Base-by-base conservation (phyloP, 2,113 vertebrate genomes). In the Boleophthalmus pectinirostris region DNA sequence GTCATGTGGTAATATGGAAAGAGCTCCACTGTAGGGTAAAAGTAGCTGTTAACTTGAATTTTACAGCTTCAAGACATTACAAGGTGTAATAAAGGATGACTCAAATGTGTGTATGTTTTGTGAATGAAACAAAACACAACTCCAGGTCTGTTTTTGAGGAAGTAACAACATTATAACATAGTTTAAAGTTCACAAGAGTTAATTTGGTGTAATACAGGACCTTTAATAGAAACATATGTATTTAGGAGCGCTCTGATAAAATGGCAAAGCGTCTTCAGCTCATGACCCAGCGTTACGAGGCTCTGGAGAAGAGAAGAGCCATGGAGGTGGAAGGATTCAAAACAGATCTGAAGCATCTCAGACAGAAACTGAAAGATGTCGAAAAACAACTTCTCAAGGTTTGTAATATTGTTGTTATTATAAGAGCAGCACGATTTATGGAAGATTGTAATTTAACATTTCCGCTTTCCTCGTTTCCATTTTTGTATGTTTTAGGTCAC, bases 241-340 rank as follows among this genome's bases (percentile, higher is more conserved):
- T 85, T 13, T 69, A 99, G 98, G 95, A 97, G 2, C 96, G 95
- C 61, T 95, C 95, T 0, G 93, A 93, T 56, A 99, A 97, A 90
- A 95, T 97, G 90, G 94, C 94, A 25, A 96, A 92, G 68, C 95
- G 96, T 47, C 93, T 99, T 25, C 95, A 97, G 78, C 56, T 96
- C 66, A 92, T 97, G 95, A 98, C 95, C 5, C 94, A 92, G 81
- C 94, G 96, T 13, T 99, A 96, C 0, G 95, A 98, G 74, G 93
- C 96, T 8, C 82, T 99, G 88, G 95, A 98, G 79, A 96, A 95
- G 74, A 94, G 97, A 11, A 94, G 96, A 1, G 67, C 58, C 24
- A 89, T 99, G 94, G 98, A 99, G 86, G 96, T 94, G 3, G 97
- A 99, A 81, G 98, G 98, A 73, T 99, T 96, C 84, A 97, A 95